Percentiles rank a stretch among this genome's conserved stretches.
phyloP scores from a whole-genome alignment of 2,113 vertebrate genomes.

The Crotophaga sulcirostris region DNA sequence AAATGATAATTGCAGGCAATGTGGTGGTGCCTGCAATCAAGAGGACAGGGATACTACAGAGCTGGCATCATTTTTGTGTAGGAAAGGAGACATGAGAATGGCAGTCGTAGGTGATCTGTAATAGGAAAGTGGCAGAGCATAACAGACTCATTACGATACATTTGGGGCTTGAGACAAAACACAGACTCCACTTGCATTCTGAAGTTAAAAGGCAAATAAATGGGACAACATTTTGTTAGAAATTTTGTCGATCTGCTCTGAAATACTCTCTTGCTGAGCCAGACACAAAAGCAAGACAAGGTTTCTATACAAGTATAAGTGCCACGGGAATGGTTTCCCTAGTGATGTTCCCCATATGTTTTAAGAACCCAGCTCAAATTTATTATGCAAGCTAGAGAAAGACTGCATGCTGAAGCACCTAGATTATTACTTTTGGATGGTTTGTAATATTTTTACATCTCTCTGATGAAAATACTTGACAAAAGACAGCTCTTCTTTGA shows the following conservation, averaged over 20 bases:
- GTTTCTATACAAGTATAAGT: background rate
- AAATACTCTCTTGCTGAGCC: background rate
- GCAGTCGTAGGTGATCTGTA: background rate
- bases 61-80: background rate
- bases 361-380: conserved; percentile 8
- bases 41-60: background rate
- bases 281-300: background rate
- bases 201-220: background rate
- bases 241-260: background rate
- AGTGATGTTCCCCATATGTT: background rate
- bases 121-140: background rate
- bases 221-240: background rate
- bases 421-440: background rate
- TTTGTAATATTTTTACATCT: conserved; percentile 7
- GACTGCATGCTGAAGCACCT: background rate
- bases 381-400: background rate
- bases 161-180: background rate
- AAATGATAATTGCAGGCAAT: conserved; percentile 25
- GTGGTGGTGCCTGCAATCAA: background rate
- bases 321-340: conserved; percentile 10
- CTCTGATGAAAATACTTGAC: conserved; percentile 32
- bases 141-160: background rate
- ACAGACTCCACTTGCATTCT: background rate
- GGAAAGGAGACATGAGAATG: background rate
- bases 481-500: conserved; percentile 18